Percentiles rank a stretch among this genome's conserved stretches.
These are phyloP conservation scores for Actinia tenebrosa DNA, from an alignment of 64 coral and sea anemone species.

Conservation along the genomic window DNA sequence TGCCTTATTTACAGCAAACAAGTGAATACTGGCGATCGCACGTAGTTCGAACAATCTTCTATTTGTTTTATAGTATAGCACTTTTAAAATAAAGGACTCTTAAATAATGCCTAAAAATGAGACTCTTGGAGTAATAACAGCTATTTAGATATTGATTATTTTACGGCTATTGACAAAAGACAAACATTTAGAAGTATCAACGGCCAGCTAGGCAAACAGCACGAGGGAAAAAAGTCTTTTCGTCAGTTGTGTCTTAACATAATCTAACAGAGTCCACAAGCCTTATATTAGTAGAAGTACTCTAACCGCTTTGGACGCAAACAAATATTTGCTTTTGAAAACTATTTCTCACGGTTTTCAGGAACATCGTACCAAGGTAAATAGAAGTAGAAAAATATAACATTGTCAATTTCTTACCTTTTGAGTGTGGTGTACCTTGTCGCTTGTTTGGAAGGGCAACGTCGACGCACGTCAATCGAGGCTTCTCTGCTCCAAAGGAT, in stretches of 20 bases:
- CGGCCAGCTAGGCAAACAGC: neutral
- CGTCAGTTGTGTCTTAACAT: neutral
- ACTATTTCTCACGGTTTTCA: conserved; percentile 4
- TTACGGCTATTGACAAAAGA: neutral
- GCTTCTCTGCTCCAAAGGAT: neutral
- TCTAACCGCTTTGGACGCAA: neutral
- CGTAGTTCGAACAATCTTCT: neutral
- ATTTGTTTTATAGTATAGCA: neutral
- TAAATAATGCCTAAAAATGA: too few species aligned
- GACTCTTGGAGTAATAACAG: neutral
- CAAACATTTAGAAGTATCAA: neutral
- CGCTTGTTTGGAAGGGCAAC: neutral
- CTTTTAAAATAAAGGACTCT: neutral
- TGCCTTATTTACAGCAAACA: neutral
- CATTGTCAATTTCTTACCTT: neutral
- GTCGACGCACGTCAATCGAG: neutral
- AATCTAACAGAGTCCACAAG: neutral
- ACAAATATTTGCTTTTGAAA: conserved; percentile 12
- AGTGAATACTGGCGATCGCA: neutral
- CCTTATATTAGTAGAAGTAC: neutral
- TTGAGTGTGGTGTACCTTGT: neutral
- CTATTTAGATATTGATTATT: too few species aligned
- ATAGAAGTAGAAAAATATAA: neutral
- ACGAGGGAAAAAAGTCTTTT: neutral
- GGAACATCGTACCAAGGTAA: neutral